Percentiles rank a stretch among this genome's conserved stretches.
Evolutionary conservation across 2,888 invertebrate species (phyloP).

Genomic region (Melikaiella ostensackeni): DNA sequence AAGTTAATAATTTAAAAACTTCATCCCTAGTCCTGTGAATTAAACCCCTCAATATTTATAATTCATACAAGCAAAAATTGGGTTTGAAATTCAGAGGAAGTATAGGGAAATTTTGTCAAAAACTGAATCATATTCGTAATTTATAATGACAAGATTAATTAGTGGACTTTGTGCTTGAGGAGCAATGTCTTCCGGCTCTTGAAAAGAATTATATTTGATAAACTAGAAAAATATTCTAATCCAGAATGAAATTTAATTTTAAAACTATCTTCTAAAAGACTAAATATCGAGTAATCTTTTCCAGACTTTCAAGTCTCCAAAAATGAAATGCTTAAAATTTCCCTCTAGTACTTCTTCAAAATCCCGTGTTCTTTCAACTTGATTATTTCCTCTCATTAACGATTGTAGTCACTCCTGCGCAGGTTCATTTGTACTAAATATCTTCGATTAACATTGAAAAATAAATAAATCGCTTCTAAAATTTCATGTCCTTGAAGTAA

Average conservation of each 20-base stretch:
- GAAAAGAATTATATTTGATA: background rate
- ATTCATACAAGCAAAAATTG: background rate
- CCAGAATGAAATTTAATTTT: too few relatives aligned
- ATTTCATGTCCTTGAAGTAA: background rate
- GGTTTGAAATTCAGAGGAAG: background rate
- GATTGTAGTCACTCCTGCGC: background rate
- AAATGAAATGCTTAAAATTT: background rate
- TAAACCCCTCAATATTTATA: background rate
- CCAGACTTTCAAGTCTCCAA: background rate
- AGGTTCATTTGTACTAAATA: conserved; percentile 35
- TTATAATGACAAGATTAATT: background rate
- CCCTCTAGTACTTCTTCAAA: background rate
- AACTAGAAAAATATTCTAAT: too few relatives aligned
- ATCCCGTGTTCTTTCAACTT: background rate
- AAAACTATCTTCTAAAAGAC: too few relatives aligned
- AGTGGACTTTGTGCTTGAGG: background rate
- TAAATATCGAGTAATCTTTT: too few relatives aligned
- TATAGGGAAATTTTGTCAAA: background rate
- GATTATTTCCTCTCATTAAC: background rate
- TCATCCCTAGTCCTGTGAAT: background rate
- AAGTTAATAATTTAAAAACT: background rate
- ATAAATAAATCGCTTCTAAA: too few relatives aligned
- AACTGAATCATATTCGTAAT: background rate
- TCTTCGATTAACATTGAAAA: background rate
- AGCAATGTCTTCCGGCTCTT: background rate